Evolutionary conservation across 1,140 invertebrate species (phyloP), one percentile per base, ranked within the genome.

Genomic region (Hycleus cichorii): DNA sequence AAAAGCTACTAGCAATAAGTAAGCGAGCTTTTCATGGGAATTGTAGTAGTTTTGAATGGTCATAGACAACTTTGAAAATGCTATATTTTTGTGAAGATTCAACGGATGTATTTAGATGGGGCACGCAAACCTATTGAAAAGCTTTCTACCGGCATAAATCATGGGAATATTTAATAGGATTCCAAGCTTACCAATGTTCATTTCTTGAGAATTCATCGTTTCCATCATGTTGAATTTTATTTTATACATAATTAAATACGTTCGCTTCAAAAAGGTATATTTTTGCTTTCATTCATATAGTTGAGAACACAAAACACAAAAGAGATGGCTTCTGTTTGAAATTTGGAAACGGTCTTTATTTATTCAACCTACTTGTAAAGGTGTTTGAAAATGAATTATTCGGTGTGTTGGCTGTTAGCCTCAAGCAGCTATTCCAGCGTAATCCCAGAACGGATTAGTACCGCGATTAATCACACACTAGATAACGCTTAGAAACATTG

Each of bases 1-100:
- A 68, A 62, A 62, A 62, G 49, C 53, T 59, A 53, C 57, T 55
- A 57, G 61, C 57, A 62, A 59, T 62, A 64, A 64, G 63, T 61
- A 64, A 64, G 59, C 59, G 62, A 64, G 57, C 60, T 58, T 53
- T 53, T 58, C 57, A 52, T 58, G 57, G 49, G 57, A 58, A 49
- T 48, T 32, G 32, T 32, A 58, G 57, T 49, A 58, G 57, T 49
- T 58, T 58, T 58, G 44, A 51, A 58, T 58, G 57, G 57, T 50
- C 48, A 58, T 50, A 58, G 57, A 58, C 49, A 58, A 58, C 44
- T 58, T 48, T 32, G 49, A 49, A 52, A 58, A 58, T 47, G 57
- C 40, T 47, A 58, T 58, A 58, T 58, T 58, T 53, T 48, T 39
- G 49, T 40, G 49, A 51, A 44, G 47, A 47, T 46, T 48, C 27